Base-by-base conservation (phyloP, 1,140 invertebrate species). In the Oscheius sp. region DNA sequence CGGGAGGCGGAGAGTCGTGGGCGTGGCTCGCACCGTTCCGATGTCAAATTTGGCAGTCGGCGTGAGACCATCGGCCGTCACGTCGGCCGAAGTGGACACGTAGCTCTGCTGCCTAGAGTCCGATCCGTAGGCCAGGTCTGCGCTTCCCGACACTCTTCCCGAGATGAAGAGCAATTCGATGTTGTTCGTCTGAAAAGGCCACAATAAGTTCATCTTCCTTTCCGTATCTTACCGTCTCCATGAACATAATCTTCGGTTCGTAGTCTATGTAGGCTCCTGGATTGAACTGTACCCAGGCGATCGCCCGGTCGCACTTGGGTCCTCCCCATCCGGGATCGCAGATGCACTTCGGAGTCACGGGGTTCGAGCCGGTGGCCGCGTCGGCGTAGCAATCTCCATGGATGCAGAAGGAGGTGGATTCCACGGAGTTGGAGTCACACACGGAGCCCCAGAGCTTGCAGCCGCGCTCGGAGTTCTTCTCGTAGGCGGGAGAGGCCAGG, bases 341-440 rank as follows among this genome's bases (percentile, higher is more conserved):
- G 2, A 71, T 67, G 71, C 81, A 83, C 58, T 82, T 82, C 3
- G 79, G 67, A 35, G 78, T 66, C 31, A 61, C 58, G 13, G 71
- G n/a, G 15, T 61, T 45, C 3, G 46, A 26, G 23, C 69, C 69
- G 1, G 15, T 63, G 7, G 36, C 31, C 20, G 77, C 65, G 32
- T 84, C 77, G 20, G 78, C 79, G 64, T 71, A 82, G 38, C 82
- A 83, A 32, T 84, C 83, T 36, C 82, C 82, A 67, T 81, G 74
- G 20, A 75, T 61, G 64, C 80, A 82, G 38, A 68, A 46, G 29
- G 55, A 76, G 3, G 65, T 20, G n/a, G 35, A 66, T 13, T 68
- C 78, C 3, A 75, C 59, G 18, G 46, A 68, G 63, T 71, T 68
- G 31, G 58, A 71, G 23, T 79, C 76, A 69, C 80, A 82, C 7